phyloP scores from a whole-genome alignment of 2,888 invertebrate genomes.

The Lacanobia oleracea region DNA sequence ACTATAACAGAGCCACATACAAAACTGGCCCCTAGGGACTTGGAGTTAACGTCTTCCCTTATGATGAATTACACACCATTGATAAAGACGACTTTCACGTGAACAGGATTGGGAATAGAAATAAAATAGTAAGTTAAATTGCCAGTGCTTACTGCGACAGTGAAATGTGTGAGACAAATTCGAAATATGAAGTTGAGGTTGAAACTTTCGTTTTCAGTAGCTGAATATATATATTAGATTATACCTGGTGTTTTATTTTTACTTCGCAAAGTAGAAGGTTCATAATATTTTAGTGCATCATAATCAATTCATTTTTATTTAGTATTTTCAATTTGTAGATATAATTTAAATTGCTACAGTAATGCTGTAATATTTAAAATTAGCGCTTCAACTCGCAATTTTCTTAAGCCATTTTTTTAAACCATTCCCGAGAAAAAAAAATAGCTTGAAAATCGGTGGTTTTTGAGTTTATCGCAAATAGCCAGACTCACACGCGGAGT shows the following conservation, averaged over 20 bases:
- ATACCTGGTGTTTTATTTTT: neutral
- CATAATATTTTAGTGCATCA: too few species aligned
- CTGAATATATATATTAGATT: neutral
- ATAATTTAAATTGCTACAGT: too few species aligned
- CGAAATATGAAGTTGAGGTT: conserved; percentile 60
- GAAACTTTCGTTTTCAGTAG: conserved; percentile 24
- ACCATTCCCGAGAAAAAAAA: too few species aligned
- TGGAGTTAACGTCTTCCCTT: conserved; percentile 64
- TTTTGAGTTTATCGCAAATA: too few species aligned
- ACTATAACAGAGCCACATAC: conserved; percentile 68
- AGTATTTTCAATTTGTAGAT: too few species aligned
- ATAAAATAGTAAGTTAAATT: conserved; percentile 65
- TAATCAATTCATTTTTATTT: too few species aligned
- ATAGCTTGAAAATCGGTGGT: too few species aligned
- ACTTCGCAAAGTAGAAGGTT: neutral
- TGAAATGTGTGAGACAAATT: conserved; percentile 65
- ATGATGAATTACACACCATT: conserved; percentile 66
- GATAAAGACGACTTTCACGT: conserved; percentile 74
- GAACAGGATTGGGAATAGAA: conserved; percentile 61
- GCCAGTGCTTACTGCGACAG: conserved; percentile 63
- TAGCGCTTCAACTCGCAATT: too few species aligned
- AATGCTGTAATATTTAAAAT: too few species aligned
- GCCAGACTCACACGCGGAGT: too few species aligned
- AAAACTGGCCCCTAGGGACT: conserved; percentile 74
- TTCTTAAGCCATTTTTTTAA: too few species aligned